phyloP scores from a whole-genome alignment of 2,888 invertebrate species.

The Gerris lacustris region DNA sequence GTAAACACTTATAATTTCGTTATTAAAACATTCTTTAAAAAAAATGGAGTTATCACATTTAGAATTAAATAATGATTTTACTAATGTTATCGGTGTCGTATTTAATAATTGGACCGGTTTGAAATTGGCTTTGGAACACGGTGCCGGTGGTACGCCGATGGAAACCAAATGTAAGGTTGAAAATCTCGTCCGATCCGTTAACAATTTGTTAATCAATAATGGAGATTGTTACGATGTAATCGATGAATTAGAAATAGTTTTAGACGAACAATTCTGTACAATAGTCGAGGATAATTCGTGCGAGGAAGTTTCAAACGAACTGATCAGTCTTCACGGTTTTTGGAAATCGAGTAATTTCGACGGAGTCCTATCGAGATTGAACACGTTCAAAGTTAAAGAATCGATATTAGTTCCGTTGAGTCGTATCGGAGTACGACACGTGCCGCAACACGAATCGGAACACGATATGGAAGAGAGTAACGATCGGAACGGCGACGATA shows the following conservation, averaged over 20 bases:
- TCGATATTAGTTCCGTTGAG: not conserved
- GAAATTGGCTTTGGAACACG: not conserved
- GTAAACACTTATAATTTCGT: no score
- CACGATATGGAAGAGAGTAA: not conserved
- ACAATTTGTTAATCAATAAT: not conserved
- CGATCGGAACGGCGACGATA: not conserved
- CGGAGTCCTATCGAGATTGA: not conserved
- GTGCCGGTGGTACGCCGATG: not conserved
- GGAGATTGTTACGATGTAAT: not conserved
- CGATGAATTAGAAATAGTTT: not conserved
- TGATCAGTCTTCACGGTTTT: not conserved
- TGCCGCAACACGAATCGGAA: not conserved
- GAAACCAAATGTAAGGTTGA: not conserved
- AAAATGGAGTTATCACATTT: no score
- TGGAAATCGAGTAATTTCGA: not conserved
- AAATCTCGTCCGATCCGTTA: not conserved
- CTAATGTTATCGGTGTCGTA: not conserved
- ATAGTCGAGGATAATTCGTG: constrained; percentile 1
- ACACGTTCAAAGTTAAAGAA: not conserved
- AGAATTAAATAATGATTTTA: not conserved
- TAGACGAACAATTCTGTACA: not conserved
- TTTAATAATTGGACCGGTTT: constrained; percentile 1
- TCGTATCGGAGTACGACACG: not conserved
- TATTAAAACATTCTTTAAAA: no score
- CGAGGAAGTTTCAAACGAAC: not conserved